phyloP scores from a whole-genome alignment of 2,113 vertebrate genomes.

The Solea solea region DNA sequence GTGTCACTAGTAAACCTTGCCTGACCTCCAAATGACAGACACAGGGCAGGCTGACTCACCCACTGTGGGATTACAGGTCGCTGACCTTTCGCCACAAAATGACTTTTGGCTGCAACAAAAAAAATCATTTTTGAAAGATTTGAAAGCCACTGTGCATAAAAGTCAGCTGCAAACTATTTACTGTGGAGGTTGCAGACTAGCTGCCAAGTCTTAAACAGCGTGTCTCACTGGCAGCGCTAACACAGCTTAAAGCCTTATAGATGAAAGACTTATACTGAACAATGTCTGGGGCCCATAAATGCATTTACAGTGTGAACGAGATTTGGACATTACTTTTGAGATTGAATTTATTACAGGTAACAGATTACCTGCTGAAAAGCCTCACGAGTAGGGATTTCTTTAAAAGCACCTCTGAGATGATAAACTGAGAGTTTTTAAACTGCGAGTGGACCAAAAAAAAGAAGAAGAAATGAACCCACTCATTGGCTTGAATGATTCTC shows the following conservation, averaged over 20 bases:
- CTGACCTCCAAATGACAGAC: background rate
- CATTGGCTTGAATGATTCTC: slow-evolving; percentile 20
- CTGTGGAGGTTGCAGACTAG: slow-evolving; percentile 50
- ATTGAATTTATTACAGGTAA: slow-evolving; percentile 64
- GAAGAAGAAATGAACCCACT: slow-evolving; percentile 3
- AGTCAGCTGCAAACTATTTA: slow-evolving; percentile 73
- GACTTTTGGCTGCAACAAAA: slow-evolving; percentile 46
- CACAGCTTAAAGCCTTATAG: slow-evolving; percentile 66
- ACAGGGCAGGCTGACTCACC: slow-evolving; percentile 16
- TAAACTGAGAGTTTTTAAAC: slow-evolving; percentile 28
- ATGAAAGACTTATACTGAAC: slow-evolving; percentile 67
- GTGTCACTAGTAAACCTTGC: slow-evolving; percentile 6
- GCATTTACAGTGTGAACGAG: slow-evolving; percentile 63
- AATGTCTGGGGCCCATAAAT: slow-evolving; percentile 62
- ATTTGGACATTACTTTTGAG: slow-evolving; percentile 43
- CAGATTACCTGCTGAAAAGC: slow-evolving; percentile 44
- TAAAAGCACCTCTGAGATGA: slow-evolving; percentile 14
- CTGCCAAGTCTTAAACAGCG: slow-evolving; percentile 71
- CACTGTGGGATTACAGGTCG: slow-evolving; percentile 27
- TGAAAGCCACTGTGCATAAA: slow-evolving; percentile 51
- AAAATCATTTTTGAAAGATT: slow-evolving; percentile 56
- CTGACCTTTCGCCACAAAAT: slow-evolving; percentile 43
- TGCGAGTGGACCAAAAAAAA: background rate
- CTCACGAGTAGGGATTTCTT: slow-evolving; percentile 29
- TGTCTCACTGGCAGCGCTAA: slow-evolving; percentile 69